Evolutionary conservation across 2,113 vertebrate genomes (phyloP), one percentile per base, ranked within the genome.

Genomic region (Pseudolaguvia tuberculata): DNA sequence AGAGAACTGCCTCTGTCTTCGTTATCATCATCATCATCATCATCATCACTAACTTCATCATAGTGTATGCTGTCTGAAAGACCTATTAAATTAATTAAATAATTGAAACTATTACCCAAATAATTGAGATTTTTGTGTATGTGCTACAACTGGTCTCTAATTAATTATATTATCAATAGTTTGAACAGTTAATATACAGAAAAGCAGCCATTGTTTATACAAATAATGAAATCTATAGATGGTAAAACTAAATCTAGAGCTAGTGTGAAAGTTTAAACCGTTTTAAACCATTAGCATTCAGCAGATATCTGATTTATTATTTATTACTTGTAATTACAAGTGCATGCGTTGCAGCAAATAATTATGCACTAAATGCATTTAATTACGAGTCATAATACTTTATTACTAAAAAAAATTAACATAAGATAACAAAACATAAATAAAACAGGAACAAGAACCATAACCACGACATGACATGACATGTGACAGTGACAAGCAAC

Each of bases 11-110:
- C 78, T 75, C 45, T 84, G 23, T 81, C 88, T 42, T 85, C 86
- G 50, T 84, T 6, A 4, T 35, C 31, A 35, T 35, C 84, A 73
- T 85, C 86, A 6, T 88, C 88, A 70, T 80, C 86, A 45, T 93
- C 92, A n/a, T 87, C 87, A 15, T 93, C 94, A 3, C 91, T 91
- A 58, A 90, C 87, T 72, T 99, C 96, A 73, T 99, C 96, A 50
- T 96, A 99, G 88, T 96, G 95, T 90, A 99, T 85, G 70, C 93
- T 98, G 79, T 85, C 92, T 4, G 91, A 94, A 84, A 98, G 92
- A 66, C 95, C 96, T 98, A 85, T 77, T 47, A 69, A 42, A 52
- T 59, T 47, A 69, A 42, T 48, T 59, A 1, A 58, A 35, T 50
- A 11, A 23, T 50, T 25, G 29, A 51, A 5, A n/a, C n/a, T n/a